Evolutionary conservation across 53 echinoderm and acorn worm genomes (phyloP).

Genomic region (Pentamera pediparva): DNA sequence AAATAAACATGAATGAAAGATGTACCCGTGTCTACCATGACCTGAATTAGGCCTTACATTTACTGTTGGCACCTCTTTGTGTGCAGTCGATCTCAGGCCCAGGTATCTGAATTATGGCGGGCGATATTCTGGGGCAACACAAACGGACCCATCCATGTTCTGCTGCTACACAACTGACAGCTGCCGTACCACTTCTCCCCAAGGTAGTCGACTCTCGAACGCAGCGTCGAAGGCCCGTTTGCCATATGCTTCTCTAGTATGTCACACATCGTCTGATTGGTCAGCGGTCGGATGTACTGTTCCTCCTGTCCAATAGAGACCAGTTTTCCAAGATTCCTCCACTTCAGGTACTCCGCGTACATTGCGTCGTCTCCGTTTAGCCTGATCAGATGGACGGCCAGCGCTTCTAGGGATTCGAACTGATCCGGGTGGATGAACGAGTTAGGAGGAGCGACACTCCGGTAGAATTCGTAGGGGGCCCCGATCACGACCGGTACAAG

Average conservation of each 20-base stretch:
- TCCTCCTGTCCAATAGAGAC: constrained; percentile 13
- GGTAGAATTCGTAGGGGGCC: constrained; percentile 8
- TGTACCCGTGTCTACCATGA: too few relatives aligned
- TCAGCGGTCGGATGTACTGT: constrained; percentile 16
- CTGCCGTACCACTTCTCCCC: constrained; percentile 21
- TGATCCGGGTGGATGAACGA: constrained; percentile 20
- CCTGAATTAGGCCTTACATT: too few relatives aligned
- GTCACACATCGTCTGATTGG: constrained; percentile 3
- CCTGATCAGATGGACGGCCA: constrained; percentile 1
- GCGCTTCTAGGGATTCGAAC: not conserved
- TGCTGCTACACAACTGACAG: not conserved
- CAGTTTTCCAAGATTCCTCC: constrained; percentile 6
- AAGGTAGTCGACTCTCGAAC: not conserved
- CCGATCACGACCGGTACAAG: constrained; percentile 20
- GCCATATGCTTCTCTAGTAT: constrained; percentile 4
- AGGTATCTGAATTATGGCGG: not conserved
- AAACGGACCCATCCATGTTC: constrained; percentile 7
- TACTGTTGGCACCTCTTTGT: too few relatives aligned
- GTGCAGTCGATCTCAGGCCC: constrained; percentile 15
- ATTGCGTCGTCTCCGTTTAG: constrained; percentile 9
- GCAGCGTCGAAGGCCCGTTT: not conserved
- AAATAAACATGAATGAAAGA: too few relatives aligned
- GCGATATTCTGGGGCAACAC: not conserved
- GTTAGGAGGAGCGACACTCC: not conserved
- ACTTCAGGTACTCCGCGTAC: constrained; percentile 14